Evolutionary conservation across 2,113 vertebrate genomes (phyloP).

Genomic region (Echinops telfairi): DNA sequence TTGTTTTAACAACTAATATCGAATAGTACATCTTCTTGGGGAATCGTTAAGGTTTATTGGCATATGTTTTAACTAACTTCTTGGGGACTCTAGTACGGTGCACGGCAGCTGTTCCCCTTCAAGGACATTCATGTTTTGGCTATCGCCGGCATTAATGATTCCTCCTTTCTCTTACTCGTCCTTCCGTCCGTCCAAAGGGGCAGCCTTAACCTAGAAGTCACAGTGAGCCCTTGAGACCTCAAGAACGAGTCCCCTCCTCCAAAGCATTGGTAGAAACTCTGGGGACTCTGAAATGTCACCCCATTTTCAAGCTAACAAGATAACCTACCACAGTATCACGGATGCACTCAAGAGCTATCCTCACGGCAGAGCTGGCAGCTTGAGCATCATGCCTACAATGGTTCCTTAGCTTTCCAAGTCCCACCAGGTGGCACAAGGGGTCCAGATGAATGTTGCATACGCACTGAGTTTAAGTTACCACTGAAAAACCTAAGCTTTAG

Average conservation of each 20-base stretch:
- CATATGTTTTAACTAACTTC: neutral
- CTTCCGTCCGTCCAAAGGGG: neutral
- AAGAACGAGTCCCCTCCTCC: neutral
- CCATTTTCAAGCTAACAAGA: neutral
- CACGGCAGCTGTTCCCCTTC: neutral
- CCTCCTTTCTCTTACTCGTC: neutral
- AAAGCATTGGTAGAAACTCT: neutral
- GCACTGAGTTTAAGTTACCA: neutral
- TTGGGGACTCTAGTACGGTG: neutral
- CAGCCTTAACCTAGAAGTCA: neutral
- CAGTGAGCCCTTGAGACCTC: neutral
- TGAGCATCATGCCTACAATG: rapidly evolving
- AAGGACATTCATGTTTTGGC: neutral
- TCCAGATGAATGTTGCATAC: too few species aligned
- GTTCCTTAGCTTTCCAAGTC: neutral
- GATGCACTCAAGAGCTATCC: neutral
- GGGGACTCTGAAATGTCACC: neutral
- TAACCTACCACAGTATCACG: neutral
- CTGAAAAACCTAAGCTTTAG: neutral
- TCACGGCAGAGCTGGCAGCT: neutral
- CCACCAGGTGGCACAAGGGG: rapidly evolving
- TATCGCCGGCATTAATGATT: rapidly evolving
- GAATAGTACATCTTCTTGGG: neutral
- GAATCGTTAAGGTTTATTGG: neutral
- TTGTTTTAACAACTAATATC: conserved; percentile 10